Evolutionary conservation across 2,113 vertebrate species (phyloP).

Genomic region (Connochaetes taurinus): DNA sequence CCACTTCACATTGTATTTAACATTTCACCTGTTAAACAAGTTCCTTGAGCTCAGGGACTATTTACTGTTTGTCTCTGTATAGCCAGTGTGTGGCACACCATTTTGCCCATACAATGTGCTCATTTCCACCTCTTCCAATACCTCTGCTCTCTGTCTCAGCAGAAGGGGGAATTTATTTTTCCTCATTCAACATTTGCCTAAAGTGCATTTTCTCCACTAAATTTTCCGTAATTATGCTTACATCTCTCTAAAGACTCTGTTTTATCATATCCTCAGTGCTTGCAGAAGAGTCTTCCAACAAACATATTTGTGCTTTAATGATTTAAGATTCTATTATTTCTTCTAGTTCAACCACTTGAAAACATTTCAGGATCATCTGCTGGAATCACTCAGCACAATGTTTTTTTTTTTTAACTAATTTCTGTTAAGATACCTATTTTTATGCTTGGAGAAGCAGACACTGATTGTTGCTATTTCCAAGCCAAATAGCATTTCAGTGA

Average conservation of each 20-base stretch:
- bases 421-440: neutral
- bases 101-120: neutral
- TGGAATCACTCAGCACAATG: neutral
- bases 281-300: neutral
- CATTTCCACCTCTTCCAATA: constrained; percentile 17
- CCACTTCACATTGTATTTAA: constrained; percentile 20
- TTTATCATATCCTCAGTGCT: neutral
- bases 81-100: neutral
- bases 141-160: neutral
- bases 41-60: neutral
- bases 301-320: neutral
- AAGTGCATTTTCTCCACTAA: constrained; percentile 27
- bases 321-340: neutral
- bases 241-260: neutral
- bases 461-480: neutral
- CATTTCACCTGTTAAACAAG: neutral
- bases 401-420: neutral
- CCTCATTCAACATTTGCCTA: constrained; percentile 19
- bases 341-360: neutral
- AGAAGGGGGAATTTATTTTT: constrained; percentile 1
- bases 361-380: constrained; percentile 15
- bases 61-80: constrained; percentile 25
- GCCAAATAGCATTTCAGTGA: neutral
- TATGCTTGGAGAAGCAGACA: neutral
- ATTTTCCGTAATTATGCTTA: neutral